Base-by-base conservation (phyloP, 92 coral and sea anemone species). In the Galaxea fascicularis region DNA sequence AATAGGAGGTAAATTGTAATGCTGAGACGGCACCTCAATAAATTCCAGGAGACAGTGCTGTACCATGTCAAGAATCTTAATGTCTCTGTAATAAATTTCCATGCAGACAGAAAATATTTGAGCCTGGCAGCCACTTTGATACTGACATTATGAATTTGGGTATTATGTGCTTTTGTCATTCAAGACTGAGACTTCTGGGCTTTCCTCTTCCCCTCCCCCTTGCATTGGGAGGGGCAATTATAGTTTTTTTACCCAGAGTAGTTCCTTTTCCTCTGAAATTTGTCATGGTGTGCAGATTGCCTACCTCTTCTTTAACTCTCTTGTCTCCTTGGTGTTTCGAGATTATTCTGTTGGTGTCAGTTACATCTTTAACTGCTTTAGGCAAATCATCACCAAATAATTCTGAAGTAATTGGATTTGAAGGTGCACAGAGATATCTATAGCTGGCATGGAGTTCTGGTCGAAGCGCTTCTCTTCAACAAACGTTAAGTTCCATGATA, bases 301-400 rank as follows among this genome's bases (percentile, higher is more conserved):
- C 79, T 74, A 53, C 65, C 65, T 7, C 79, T 74, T 53, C 27
- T 29, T 13, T 53, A 15, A 54, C 65, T 53, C 27, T 74, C 65
- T 53, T 74, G 26, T 54, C 49, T 14, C 29, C 5, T 1, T 30
- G 17, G 79, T 53, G 67, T 29, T 85, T 89, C 16, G 86, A 79
- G 27, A 60, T 85, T 56, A 80, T 71, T 54, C 76, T 77, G 71
- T 85, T 93, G 28, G 89, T 67, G 20, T 72, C 84, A 26, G 83
- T 64, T 17, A 93, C 60, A 54, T 87, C 92, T 54, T 93, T 88
- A 26, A 85, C 79, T 4, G 80, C 85, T 75, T 25, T 73, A 8
- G 92, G 85, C 76, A 88, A 28, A 57, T 89, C 92, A 22, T 86
- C 90, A 12, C 96, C 88, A 82, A 90, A 90, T 24, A 85, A 47